phyloP scores from a whole-genome alignment of 2,113 vertebrate species.

The Perca flavescens region DNA sequence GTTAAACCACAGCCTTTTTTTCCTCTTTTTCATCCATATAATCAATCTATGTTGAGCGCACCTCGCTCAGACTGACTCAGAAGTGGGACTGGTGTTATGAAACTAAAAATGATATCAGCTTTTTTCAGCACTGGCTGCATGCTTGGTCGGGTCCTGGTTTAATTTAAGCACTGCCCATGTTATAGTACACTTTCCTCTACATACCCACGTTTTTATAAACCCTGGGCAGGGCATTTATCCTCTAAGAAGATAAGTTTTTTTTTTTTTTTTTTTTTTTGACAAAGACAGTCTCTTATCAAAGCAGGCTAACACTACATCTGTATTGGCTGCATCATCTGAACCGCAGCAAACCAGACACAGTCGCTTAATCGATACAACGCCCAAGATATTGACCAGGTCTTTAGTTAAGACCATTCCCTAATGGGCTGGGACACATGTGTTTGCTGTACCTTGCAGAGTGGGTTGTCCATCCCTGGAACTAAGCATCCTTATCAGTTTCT shows the following conservation, averaged over 20 bases:
- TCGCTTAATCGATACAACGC: slow-evolving; percentile 44
- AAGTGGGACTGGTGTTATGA: neutral
- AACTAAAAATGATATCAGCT: neutral
- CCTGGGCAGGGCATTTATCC: neutral
- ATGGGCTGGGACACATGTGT: slow-evolving; percentile 57
- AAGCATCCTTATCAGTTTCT: slow-evolving; percentile 60
- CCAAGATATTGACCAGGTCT: slow-evolving; percentile 61
- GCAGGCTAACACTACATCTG: slow-evolving; percentile 12
- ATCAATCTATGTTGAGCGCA: neutral
- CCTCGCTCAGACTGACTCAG: neutral
- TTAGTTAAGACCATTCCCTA: slow-evolving; percentile 58
- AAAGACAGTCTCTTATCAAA: slow-evolving; percentile 27
- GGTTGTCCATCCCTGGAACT: slow-evolving; percentile 41
- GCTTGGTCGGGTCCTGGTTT: neutral
- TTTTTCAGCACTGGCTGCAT: neutral
- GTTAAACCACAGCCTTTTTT: neutral
- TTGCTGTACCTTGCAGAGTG: slow-evolving; percentile 49
- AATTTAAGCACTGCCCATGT: neutral
- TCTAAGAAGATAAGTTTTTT: neutral
- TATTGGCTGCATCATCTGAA: slow-evolving; percentile 32
- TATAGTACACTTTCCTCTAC: neutral
- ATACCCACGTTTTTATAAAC: neutral
- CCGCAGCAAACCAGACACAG: slow-evolving; percentile 31
- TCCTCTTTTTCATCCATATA: neutral
- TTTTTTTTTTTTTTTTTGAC: slow-evolving; percentile 8